Evolutionary conservation across 2,888 invertebrate genomes (phyloP).

Genomic region (Troides oblongomaculatus): DNA sequence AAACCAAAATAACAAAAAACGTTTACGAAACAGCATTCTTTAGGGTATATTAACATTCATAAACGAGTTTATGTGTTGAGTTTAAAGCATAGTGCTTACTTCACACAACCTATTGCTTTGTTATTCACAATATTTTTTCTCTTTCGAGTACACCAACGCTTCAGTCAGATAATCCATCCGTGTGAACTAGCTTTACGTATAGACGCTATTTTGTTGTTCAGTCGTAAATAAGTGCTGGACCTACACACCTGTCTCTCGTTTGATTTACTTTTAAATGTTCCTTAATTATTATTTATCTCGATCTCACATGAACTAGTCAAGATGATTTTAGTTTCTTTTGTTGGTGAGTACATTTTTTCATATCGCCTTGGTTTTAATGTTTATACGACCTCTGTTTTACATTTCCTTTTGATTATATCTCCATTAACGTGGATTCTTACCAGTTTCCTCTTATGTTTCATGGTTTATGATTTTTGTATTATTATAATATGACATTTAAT

Average conservation of each 20-base stretch:
- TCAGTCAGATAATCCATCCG: background rate
- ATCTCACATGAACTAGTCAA: slow-evolving; percentile 25
- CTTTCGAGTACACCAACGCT: background rate
- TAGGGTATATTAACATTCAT: slow-evolving; percentile 6
- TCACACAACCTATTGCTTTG: background rate
- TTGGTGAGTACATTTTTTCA: slow-evolving; percentile 18
- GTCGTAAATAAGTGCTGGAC: slow-evolving; percentile 16
- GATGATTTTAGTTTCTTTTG: slow-evolving; percentile 20
- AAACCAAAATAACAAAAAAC: slow-evolving; percentile 4
- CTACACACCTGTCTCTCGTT: slow-evolving; percentile 3
- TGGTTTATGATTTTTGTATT: background rate
- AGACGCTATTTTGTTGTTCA: slow-evolving; percentile 7
- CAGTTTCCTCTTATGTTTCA: slow-evolving; percentile 3
- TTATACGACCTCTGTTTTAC: slow-evolving; percentile 18
- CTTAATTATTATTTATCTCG: background rate
- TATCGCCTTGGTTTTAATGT: slow-evolving; percentile 12
- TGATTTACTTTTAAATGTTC: slow-evolving; percentile 7
- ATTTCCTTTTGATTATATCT: slow-evolving; percentile 15
- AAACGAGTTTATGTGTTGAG: slow-evolving; percentile 4
- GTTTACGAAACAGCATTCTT: background rate
- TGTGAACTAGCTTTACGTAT: slow-evolving; percentile 7
- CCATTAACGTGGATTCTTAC: background rate
- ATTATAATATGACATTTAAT: background rate
- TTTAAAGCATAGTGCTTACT: background rate
- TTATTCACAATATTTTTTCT: background rate